Conservation (phyloP, 2,797 vertebrate species). For the Micropoecilia bifurca region DNA sequence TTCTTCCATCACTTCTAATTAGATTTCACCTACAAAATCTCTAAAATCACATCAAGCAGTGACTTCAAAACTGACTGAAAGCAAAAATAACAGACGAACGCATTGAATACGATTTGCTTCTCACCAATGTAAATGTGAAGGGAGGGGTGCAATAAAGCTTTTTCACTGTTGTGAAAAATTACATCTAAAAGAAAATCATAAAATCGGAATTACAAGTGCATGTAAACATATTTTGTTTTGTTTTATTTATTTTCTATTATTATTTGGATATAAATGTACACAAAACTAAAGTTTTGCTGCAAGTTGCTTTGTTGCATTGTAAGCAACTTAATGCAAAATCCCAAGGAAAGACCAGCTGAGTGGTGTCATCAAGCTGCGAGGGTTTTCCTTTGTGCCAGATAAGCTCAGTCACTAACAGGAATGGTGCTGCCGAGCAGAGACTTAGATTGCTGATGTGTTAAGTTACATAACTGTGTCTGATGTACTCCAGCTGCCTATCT, state of each 20-base stretch:
- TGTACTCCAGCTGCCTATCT: slow-evolving; percentile 55
- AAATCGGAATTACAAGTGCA: too few relatives aligned
- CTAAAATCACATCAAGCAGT: too few relatives aligned
- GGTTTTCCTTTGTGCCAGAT: slow-evolving; percentile 58
- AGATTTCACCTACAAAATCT: too few relatives aligned
- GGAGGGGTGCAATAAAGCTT: too few relatives aligned
- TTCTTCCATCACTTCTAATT: too few relatives aligned
- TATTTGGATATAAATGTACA: slow-evolving; percentile 17
- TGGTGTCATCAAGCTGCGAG: slow-evolving; percentile 50
- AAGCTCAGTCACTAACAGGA: slow-evolving; percentile 63
- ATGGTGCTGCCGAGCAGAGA: slow-evolving; percentile 22
- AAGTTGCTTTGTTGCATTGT: slow-evolving; percentile 37
- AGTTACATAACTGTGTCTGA: slow-evolving; percentile 51
- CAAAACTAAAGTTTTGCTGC: slow-evolving; percentile 40
- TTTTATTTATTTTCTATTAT: not conserved
- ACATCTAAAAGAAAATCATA: too few relatives aligned
- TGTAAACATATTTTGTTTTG: too few relatives aligned
- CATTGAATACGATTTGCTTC: too few relatives aligned
- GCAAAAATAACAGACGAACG: too few relatives aligned
- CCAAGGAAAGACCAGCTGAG: slow-evolving; percentile 62
- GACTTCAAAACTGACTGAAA: too few relatives aligned
- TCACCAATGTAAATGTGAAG: too few relatives aligned
- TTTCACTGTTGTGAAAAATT: too few relatives aligned
- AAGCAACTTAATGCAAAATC: slow-evolving; percentile 62
- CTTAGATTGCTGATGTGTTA: slow-evolving; percentile 27